Evolutionary conservation across 2,113 vertebrate genomes (phyloP), one percentile per base, ranked within the genome.

Genomic region (Tupaia chinensis): DNA sequence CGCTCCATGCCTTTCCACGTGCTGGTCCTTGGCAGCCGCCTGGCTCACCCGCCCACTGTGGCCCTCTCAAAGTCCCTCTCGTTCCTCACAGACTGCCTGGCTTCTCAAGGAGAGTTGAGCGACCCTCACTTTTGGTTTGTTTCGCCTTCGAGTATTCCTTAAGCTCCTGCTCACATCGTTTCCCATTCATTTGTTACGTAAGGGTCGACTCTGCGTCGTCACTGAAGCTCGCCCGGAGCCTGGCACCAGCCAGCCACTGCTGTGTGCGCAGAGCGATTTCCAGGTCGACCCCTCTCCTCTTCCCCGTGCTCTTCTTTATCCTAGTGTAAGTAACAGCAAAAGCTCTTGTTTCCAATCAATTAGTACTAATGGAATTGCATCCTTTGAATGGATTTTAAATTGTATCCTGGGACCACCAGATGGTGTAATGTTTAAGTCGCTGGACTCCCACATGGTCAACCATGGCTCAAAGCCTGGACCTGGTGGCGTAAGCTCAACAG

Each of bases 381-480:
- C 27, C 4, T 82, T 93, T 54, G 82, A 90, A 61, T 87, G 13
- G 20, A 84, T 91, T 94, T 93, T 56, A 86, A 81, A 70, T 87
- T 34, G 1, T 61, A 73, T 23, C 44, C 44, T 44, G 44, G 44
- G 44, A 44, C 44, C 44, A 44, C 3, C 44, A 44, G 44, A n/a
- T 44, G 44, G 44, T 44, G 5, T 44, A 44, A 44, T 44, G 44
- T 3, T 44, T 44, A 44, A 44, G 44, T 44, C 44, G 44, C 3
- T 44, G 44, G 44, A 44, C 44, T 44, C 44, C 44, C 44, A 44
- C 44, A 44, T 44, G 44, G 44, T 44, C 44, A 44, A 44, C 44
- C 44, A 5, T 44, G 44, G 44, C 44, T 44, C 44, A 44, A 44
- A 44, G 44, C 44, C 44, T 44, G 44, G 44, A 44, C 44, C 44